These are phyloP conservation scores for Carassius carassius DNA, from an alignment of 2,113 vertebrate genomes.

Conservation along the genomic window DNA sequence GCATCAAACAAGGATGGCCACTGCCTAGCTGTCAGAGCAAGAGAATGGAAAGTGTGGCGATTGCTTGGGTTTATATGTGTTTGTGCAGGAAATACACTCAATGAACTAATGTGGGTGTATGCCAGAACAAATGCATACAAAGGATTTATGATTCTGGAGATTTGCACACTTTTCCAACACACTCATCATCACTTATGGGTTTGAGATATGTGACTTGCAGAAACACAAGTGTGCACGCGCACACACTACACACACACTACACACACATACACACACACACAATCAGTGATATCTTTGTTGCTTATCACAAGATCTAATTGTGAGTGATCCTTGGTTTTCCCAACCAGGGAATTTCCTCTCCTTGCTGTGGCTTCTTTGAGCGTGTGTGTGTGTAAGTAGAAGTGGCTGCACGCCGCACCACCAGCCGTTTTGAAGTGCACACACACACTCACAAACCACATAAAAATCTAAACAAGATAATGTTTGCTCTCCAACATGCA, in stretches of 20 bases:
- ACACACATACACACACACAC: constrained; percentile 1
- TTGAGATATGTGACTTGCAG: neutral
- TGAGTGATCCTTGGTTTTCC: constrained; percentile 56
- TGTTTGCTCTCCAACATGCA: constrained; percentile 37
- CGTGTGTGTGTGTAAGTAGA: constrained; percentile 43
- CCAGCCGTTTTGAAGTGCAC: constrained; percentile 21
- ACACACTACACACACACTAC: constrained; percentile 14
- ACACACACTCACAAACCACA: constrained; percentile 38
- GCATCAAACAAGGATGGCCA: constrained; percentile 41
- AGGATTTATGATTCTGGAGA: neutral
- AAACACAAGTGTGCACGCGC: constrained; percentile 3
- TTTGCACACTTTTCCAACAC: neutral
- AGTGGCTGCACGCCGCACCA: constrained; percentile 27
- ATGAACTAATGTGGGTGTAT: constrained; percentile 51
- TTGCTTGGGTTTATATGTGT: constrained; percentile 38
- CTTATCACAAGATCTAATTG: constrained; percentile 48
- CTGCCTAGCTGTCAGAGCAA: constrained; percentile 33
- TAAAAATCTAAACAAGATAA: constrained; percentile 15
- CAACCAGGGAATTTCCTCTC: constrained; percentile 58
- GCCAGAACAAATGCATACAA: constrained; percentile 32
- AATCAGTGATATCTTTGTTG: constrained; percentile 24
- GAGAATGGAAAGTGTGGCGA: constrained; percentile 43
- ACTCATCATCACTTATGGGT: neutral
- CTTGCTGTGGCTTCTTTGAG: neutral
- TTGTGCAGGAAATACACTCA: constrained; percentile 27